phyloP scores from a whole-genome alignment of 2,797 vertebrate species.

The Phrynocephalus guinanensis region DNA sequence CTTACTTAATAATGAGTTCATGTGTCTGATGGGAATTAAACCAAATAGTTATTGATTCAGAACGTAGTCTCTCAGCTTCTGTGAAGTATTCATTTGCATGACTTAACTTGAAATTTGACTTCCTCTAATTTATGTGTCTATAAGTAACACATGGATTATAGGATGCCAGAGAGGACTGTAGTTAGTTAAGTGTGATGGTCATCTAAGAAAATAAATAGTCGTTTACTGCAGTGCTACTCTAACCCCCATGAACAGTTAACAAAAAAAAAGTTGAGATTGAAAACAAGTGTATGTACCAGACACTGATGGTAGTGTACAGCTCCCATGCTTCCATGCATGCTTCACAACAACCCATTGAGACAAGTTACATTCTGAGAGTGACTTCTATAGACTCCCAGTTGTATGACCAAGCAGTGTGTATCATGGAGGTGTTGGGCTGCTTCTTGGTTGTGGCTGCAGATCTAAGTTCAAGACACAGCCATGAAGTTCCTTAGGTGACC shows the following conservation, averaged over 20 bases:
- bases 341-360: background rate
- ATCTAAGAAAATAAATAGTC: background rate
- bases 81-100: background rate
- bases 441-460: no score
- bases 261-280: no score
- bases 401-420: background rate
- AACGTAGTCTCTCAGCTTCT: background rate
- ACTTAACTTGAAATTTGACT: background rate
- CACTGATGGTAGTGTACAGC: background rate
- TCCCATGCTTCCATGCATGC: constrained; percentile 13
- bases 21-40: background rate
- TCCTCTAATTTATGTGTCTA: background rate
- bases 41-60: background rate
- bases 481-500: no score
- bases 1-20: background rate
- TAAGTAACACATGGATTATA: background rate
- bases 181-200: background rate
- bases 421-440: no score
- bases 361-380: background rate
- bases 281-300: no score
- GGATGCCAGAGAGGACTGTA: background rate
- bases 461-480: no score
- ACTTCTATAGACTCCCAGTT: background rate
- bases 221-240: no score
- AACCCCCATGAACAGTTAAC: no score